Conservation (phyloP, 2,888 invertebrate species). For the Epirrhoe alternata region DNA sequence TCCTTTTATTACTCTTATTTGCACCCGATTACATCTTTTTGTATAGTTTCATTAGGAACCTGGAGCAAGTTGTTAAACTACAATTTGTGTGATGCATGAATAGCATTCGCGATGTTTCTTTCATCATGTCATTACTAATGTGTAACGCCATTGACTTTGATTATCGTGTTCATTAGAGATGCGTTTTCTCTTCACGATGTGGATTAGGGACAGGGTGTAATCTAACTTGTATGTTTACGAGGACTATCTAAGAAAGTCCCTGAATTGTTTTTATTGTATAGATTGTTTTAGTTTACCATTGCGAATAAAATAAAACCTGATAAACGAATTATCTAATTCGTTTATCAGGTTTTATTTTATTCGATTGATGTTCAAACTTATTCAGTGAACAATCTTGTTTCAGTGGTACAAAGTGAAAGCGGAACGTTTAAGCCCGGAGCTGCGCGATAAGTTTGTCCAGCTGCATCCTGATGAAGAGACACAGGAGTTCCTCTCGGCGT, state of each 20-base stretch:
- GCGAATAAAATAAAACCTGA: too few relatives aligned
- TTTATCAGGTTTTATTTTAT: not conserved
- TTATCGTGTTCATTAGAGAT: conserved; percentile 42
- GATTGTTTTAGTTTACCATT: not conserved
- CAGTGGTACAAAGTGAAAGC: conserved; percentile 91
- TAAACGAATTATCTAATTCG: too few relatives aligned
- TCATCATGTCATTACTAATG: conserved; percentile 47
- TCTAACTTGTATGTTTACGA: not conserved
- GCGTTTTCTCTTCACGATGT: conserved; percentile 26
- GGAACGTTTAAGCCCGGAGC: conserved; percentile 78
- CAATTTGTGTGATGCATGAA: conserved; percentile 71
- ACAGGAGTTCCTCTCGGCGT: conserved; percentile 88
- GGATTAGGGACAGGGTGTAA: not conserved
- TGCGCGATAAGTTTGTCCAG: conserved; percentile 87
- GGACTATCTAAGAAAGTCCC: not conserved
- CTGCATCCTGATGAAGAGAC: conserved; percentile 90
- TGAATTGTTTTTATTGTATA: not conserved
- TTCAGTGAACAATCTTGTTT: conserved; percentile 51
- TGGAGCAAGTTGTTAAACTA: conserved; percentile 74
- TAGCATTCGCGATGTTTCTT: conserved; percentile 60
- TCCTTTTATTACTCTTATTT: conserved; percentile 81
- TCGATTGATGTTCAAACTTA: not conserved
- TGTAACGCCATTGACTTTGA: conserved; percentile 53
- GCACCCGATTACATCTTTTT: conserved; percentile 80
- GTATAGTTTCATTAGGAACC: conserved; percentile 76